phyloP scores from a whole-genome alignment of 2,113 vertebrate species.

The Isichthys henryi region DNA sequence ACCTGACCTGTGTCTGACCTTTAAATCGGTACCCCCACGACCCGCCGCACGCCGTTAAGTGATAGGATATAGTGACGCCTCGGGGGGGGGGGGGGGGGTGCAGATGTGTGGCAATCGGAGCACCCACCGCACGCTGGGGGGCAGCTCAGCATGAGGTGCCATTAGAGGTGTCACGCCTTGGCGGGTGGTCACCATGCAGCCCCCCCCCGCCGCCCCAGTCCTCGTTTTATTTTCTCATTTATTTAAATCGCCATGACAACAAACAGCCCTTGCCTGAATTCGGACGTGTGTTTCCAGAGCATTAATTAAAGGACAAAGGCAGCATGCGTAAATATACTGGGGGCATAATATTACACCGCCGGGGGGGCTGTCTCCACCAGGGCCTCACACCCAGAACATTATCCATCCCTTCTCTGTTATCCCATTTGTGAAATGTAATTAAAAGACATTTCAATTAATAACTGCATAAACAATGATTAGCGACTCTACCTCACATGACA shows the following conservation, averaged over 20 bases:
- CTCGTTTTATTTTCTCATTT: not conserved
- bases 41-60: not conserved
- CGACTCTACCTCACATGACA: not conserved
- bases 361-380: not conserved
- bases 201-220: not conserved
- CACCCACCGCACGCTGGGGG: not conserved
- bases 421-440: not conserved
- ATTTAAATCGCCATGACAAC: constrained; percentile 12
- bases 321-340: not conserved
- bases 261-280: not conserved
- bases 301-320: not conserved
- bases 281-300: not conserved
- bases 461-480: not conserved
- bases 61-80: not conserved
- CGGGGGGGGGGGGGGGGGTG: not conserved
- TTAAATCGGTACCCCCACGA: not conserved
- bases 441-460: not conserved
- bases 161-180: not conserved
- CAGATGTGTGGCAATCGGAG: not conserved
- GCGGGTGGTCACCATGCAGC: not conserved
- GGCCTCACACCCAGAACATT: not conserved
- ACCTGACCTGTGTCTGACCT: not conserved
- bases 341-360: not conserved
- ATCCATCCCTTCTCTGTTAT: not conserved
- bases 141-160: not conserved